A percentile compares a stretch with the other conserved stretches of the same genome.
These are phyloP conservation scores for Stomatorhinus ivindoensis DNA, from an alignment of 2,113 vertebrate species.

Conservation along the genomic window DNA sequence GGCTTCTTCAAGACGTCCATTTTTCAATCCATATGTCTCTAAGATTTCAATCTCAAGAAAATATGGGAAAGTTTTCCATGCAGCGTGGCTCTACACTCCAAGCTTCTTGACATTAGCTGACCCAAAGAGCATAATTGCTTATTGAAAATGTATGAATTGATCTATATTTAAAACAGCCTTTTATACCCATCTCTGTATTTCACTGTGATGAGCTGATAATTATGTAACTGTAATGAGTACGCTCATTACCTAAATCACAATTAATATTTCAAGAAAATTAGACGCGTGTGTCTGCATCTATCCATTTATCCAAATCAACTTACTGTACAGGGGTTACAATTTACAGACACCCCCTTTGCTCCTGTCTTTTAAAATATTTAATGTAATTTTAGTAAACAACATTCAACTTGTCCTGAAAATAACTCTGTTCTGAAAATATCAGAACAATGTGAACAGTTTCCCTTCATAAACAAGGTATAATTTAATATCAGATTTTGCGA, in stretches of 20 bases:
- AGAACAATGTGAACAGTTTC: background rate
- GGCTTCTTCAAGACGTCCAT: background rate
- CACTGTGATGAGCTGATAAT: background rate
- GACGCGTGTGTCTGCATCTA: background rate
- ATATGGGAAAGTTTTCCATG: background rate
- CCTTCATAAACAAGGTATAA: background rate
- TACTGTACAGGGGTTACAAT: background rate
- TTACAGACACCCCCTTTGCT: background rate
- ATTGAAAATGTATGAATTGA: background rate
- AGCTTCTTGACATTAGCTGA: background rate
- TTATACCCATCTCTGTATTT: background rate
- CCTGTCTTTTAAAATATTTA: background rate
- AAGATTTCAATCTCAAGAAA: background rate
- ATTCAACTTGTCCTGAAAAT: background rate
- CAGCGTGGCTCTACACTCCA: background rate
- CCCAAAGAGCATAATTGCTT: background rate
- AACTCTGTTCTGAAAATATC: background rate
- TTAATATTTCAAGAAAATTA: background rate
- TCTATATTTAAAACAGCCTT: background rate
- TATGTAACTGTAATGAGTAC: background rate
- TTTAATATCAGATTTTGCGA: background rate
- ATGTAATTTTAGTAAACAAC: background rate
- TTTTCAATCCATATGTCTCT: background rate
- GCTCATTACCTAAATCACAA: background rate
- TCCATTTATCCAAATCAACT: background rate